These are phyloP conservation scores for Cremastinae sp. DNA, from an alignment of 2,888 invertebrate species.

Conservation along the genomic window DNA sequence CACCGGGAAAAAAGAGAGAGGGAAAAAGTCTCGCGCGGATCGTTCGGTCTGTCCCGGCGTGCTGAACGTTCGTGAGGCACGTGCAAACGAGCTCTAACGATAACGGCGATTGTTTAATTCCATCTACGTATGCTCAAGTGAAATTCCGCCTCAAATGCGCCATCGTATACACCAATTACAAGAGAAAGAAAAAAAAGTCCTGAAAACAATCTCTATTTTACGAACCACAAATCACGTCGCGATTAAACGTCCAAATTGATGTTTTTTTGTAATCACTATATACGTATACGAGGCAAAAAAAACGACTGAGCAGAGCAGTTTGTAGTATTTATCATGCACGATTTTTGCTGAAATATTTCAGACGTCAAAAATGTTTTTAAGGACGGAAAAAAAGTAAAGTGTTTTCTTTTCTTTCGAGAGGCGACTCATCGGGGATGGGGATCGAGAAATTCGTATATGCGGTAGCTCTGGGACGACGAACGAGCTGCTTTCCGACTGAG, in stretches of 20 bases:
- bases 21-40: conserved; percentile 2
- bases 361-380: too few species aligned
- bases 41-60: conserved; percentile 50
- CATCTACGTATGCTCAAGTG: conserved; percentile 39
- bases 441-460: conserved; percentile 11
- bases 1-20: conserved; percentile 8
- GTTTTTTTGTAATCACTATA: too few species aligned
- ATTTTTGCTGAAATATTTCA: too few species aligned
- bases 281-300: too few species aligned
- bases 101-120: conserved; percentile 60
- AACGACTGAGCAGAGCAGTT: too few species aligned
- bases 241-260: too few species aligned
- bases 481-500: conserved; percentile 32
- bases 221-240: too few species aligned
- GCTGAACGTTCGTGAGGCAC: conserved; percentile 48
- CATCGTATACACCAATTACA: conserved; percentile 3
- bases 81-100: conserved; percentile 64
- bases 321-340: too few species aligned
- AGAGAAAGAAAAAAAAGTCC: background rate
- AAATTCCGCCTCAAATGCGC: conserved; percentile 1
- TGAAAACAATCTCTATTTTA: too few species aligned
- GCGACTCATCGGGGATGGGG: background rate
- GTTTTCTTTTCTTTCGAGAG: too few species aligned
- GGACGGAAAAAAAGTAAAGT: too few species aligned
- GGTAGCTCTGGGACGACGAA: conserved; percentile 22